Conservation (phyloP, 1,140 invertebrate genomes). For the Gonioctena quinquepunctata region DNA sequence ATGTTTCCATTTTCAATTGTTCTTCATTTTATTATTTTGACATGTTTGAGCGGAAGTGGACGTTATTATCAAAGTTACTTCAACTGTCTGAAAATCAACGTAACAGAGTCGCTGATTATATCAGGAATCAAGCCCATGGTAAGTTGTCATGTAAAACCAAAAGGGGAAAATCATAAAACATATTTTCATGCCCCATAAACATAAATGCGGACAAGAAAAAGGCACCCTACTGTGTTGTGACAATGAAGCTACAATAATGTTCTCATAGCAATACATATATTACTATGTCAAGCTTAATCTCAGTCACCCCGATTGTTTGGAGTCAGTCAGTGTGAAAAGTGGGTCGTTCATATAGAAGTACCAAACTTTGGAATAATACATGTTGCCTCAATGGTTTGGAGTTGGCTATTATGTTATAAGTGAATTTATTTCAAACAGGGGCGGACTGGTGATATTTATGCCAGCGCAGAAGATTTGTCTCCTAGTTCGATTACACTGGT, state of each 20-base stretch:
- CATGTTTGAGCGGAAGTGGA: no score
- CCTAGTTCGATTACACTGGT: no score
- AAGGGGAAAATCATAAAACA: conserved; percentile 19
- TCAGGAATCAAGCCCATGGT: conserved; percentile 13
- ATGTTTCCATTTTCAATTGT: no score
- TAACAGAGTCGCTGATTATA: neutral
- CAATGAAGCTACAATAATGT: conserved; percentile 21
- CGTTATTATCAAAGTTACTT: no score
- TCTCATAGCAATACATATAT: conserved; percentile 33
- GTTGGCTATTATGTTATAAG: neutral
- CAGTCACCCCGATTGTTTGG: conserved; percentile 30
- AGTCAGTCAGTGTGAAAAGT: conserved; percentile 33
- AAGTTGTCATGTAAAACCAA: conserved; percentile 22
- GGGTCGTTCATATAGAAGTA: conserved; percentile 18
- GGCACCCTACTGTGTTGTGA: conserved; percentile 23
- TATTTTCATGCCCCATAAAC: conserved; percentile 21
- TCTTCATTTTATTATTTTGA: no score
- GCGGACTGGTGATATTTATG: neutral
- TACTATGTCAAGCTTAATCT: conserved; percentile 33
- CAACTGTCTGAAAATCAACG: no score
- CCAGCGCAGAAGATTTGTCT: no score
- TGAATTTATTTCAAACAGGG: neutral
- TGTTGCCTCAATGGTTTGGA: conserved; percentile 1
- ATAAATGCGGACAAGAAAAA: conserved; percentile 23
- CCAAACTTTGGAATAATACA: conserved; percentile 2